Evolutionary conservation across 2,113 vertebrate species (phyloP).

Genomic region (human): GRCh38 chrX:112625501-112626000

Average conservation of each 20-base stretch:
- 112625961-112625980: neutral
- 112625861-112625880: neutral
- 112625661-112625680: neutral
- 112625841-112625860: neutral
- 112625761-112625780: neutral
- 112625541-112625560: neutral
- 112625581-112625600: neutral
- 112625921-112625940: neutral
- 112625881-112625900: neutral
- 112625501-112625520: neutral
- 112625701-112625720: neutral
- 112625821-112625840: neutral
- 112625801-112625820: neutral
- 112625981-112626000: neutral
- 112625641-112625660: neutral
- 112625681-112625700: neutral
- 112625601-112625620: neutral
- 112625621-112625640: neutral
- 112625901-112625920: neutral
- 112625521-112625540: neutral
- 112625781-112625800: neutral
- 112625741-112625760: neutral
- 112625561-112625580: neutral
- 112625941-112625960: constrained; percentile 12
- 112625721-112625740: neutral